These are phyloP conservation scores for Musca domestica DNA, from an alignment of 1,140 invertebrate species.

Conservation along the genomic window DNA sequence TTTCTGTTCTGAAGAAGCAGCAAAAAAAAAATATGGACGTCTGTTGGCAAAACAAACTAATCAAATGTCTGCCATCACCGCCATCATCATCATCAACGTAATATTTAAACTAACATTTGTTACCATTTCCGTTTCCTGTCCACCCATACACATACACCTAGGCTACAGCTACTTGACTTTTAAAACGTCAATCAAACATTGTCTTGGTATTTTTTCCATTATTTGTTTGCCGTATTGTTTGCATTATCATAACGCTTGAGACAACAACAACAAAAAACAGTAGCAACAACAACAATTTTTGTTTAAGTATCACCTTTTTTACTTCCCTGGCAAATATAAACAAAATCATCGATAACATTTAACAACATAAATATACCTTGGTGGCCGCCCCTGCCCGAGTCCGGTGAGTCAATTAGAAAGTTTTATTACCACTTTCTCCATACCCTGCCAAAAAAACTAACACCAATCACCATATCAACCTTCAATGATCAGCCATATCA, in stretches of 20 bases:
- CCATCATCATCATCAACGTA: background rate
- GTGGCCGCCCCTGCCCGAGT: too few species aligned
- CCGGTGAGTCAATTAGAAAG: too few species aligned
- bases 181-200: slow-evolving; percentile 5
- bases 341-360: too few species aligned
- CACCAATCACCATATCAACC: background rate
- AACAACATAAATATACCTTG: too few species aligned
- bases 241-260: too few species aligned
- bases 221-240: too few species aligned
- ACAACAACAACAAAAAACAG: too few species aligned
- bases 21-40: background rate
- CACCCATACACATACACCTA: background rate
- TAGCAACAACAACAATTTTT: too few species aligned
- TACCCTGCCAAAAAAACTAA: slow-evolving; percentile 8
- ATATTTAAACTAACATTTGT: slow-evolving; percentile 12
- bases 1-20: background rate
- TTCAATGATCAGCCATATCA: background rate
- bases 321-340: too few species aligned
- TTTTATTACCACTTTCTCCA: background rate
- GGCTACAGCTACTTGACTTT: background rate
- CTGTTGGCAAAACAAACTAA: slow-evolving; percentile 14
- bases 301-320: too few species aligned
- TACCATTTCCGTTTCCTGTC: slow-evolving; percentile 16
- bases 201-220: too few species aligned
- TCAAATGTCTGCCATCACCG: slow-evolving; percentile 24